Base-by-base conservation (phyloP, 2,888 invertebrate species). In the Plebejus argus region DNA sequence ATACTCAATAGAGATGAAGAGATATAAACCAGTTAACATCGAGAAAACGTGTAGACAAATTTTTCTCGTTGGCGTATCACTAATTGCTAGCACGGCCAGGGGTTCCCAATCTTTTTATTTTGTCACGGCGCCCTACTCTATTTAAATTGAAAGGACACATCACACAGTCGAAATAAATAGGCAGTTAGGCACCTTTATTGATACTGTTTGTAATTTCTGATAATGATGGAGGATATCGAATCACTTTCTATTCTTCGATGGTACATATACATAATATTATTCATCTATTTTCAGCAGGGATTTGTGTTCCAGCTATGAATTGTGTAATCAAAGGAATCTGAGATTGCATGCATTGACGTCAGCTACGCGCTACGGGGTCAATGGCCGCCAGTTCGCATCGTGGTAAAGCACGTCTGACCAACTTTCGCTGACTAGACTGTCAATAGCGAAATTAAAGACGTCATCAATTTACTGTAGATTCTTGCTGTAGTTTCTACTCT, bases 321-420 rank as follows among this genome's bases (percentile, higher is more conserved):
- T 66, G 15, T 66, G 28, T 66, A 66, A 28, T 66, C 28, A 28
- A 28, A 66, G 28, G 66, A 53, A 53, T 53, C 45, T 45, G 23
- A 23, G 74, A 74, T 72, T 45, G 45, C 39, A 45, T 23, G 23
- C 53, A 74, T 28, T 74, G 74, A 74, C 74, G 74, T 74, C 74
- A 74, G 53, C 53, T 18, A 15, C 49, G 23, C 53, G 53, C 53
- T 18, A 15, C 49, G 23, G 28, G 72, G 74, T 74, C 74, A 74
- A 45, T 53, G 53, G 0, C 74, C 74, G 39, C 53, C 15, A 3
- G 45, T 72, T 72, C 12, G 49, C 49, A 23, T n/a, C 74, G 49
- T 74, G 74, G 74, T 18, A 45, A 74, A 53, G 28, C 74, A 74
- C 74, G 53, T 53, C 49, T 74, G 74, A 74, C 53, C 74, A 74